A percentile compares a stretch with the other conserved stretches of the same genome.
Evolutionary conservation across 2,113 vertebrate species (phyloP).

Genomic region (Phylloscopus trochilus): DNA sequence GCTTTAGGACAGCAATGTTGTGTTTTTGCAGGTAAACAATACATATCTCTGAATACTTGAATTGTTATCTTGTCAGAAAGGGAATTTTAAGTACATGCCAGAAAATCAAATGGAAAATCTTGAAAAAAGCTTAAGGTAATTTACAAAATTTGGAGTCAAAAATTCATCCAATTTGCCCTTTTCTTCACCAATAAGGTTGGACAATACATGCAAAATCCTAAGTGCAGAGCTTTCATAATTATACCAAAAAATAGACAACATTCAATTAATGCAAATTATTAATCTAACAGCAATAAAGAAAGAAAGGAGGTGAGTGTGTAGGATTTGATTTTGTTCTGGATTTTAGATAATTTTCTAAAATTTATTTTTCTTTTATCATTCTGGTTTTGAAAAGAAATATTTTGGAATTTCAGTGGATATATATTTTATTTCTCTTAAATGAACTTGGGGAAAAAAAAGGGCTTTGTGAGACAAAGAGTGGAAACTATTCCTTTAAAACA

Average conservation of each 20-base stretch:
- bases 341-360: neutral
- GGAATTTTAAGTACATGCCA: neutral
- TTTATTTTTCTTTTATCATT: neutral
- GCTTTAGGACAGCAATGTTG: rapidly evolving
- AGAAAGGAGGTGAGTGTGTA: rapidly evolving
- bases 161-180: neutral
- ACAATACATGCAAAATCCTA: neutral
- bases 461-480: neutral
- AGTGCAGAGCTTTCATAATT: neutral
- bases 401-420: neutral
- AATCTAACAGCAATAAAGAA: neutral
- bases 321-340: rapidly evolving
- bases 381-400: neutral
- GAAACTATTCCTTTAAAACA: neutral
- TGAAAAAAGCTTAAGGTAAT: neutral
- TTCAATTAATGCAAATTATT: neutral
- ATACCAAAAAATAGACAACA: neutral
- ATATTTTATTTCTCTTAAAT: neutral
- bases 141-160: neutral
- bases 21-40: neutral
- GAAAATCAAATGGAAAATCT: neutral
- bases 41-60: neutral
- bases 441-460: neutral
- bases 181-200: neutral
- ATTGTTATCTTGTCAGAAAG: neutral